A percentile compares a stretch with the other conserved stretches of the same genome.
Evolutionary conservation across 1,140 invertebrate species (phyloP).

Genomic region (Ostrea denselamellosa): DNA sequence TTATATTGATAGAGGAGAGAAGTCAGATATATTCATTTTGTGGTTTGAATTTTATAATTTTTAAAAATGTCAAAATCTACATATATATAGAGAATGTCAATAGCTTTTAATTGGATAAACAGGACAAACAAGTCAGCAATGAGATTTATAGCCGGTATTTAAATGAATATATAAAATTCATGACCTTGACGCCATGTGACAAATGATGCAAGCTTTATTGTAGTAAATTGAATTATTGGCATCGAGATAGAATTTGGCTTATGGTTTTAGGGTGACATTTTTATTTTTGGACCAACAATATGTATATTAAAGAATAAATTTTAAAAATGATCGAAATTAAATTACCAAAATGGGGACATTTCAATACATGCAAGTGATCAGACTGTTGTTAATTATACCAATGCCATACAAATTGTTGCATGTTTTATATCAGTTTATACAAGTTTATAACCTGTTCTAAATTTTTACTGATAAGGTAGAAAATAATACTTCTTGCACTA

Average conservation of each 20-base stretch:
- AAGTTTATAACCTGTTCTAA: background rate
- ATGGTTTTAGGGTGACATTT: background rate
- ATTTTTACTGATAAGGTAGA: no score
- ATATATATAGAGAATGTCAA: background rate
- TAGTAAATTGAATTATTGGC: background rate
- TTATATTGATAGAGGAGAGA: slow-evolving; percentile 1
- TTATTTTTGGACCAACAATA: background rate
- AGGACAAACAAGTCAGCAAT: background rate
- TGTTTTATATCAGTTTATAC: background rate
- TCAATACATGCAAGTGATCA: background rate
- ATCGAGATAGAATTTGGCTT: background rate
- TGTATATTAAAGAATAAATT: background rate
- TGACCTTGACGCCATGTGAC: slow-evolving; percentile 10
- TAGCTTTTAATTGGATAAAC: slow-evolving; percentile 15
- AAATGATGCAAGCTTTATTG: background rate
- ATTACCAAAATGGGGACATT: background rate
- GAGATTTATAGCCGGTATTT: background rate
- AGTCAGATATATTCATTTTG: background rate
- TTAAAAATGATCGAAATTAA: background rate
- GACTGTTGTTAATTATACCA: background rate
- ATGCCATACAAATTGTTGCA: background rate
- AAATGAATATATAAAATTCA: slow-evolving; percentile 26
- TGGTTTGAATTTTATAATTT: background rate
- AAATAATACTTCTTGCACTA: no score
- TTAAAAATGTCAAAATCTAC: slow-evolving; percentile 22